Base-by-base conservation (phyloP, 2,888 invertebrate species). In the Anodontia alba region DNA sequence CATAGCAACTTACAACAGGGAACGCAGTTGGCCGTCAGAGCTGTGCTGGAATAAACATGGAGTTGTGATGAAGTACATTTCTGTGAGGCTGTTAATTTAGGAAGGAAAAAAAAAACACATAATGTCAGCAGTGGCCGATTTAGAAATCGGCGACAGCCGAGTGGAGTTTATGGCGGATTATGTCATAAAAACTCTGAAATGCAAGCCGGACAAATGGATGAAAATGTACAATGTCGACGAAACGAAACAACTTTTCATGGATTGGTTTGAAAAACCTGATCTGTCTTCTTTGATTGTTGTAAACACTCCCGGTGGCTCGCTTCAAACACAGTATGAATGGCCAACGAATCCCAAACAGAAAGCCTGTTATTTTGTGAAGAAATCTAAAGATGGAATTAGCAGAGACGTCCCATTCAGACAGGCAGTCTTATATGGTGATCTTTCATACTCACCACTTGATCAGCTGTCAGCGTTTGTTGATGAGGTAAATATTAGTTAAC, bases 131-230 rank as follows among this genome's bases (percentile, higher is more conserved):
- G 91, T 91, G 36, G 84, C 87, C 49, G 94, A 94, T 67, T 84
- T 95, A 29, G 94, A 94, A 76, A 83, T 95, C 51, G 91, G 90
- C 84, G 97, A 98, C 92, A 96, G 96, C 84, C 96, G 98, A 10
- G 96, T 97, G 85, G 97, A 98, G 89, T 97, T 97, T 94, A 96
- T 99, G 92, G 98, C 98, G 0, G 97, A 97, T 62, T 98, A 95
- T 92, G 94, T 94, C 29, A 86, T 95, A 42, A 95, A 95, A 87
- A 94, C 94, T 96, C 95, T 99, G 74, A 98, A 98, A 95, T 94
- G 98, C 73, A 99, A 99, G 94, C 97, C 98, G 1, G 99, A 99
- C 95, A 98, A 98, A 96, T 99, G 98, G 98, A 96, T 96, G 88
- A 96, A 98, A 82, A 96, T 98, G 90, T 96, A 94, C 88, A 91